Evolutionary conservation across 1,140 invertebrate species (phyloP), one percentile per base, ranked within the genome.

Genomic region (Tetramorium alpestre): DNA sequence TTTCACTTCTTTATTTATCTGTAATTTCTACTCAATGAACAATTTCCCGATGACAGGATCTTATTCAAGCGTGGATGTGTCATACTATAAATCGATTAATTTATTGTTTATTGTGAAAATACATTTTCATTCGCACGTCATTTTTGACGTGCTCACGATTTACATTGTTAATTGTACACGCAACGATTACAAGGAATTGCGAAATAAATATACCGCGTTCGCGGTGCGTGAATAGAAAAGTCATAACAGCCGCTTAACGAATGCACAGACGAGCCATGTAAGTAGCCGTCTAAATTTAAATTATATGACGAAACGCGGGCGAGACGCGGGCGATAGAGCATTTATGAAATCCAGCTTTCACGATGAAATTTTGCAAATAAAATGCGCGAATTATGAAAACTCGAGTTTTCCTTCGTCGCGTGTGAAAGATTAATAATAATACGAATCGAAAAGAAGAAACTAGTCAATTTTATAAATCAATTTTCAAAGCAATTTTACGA

Each of bases 221-320:
- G 38, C 41, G 1, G 18, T 16, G 0, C 2, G 18, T 1, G 16
- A 18, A 1, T 33, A 18, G 56, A n/a, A 41, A 28, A 72, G 88
- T 89, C 76, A 25, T 54, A 80, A 90, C 84, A 86, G 69, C 85
- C 62, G 69, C 88, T 44, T 87, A 89, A 89, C 84, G 56, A 82
- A 41, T 65, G 64, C 64, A 60, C 84, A 87, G 88, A 90, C 88
- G 72, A 69, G 69, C 25, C 62, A 18, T 58, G 75, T 60, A 49
- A 88, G 69, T 64, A 58, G 28, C 25, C 54, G 62, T 86, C 85
- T 89, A 90, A 90, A 89, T 89, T 90, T 87, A 88, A 77, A 86
- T 69, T 38, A 54, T 41, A 47, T 44, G 51, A 65, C 25, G 62
- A 64, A 67, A 51, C 67, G 16, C 8, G 54, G 47, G n/a, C 16